These are phyloP conservation scores for Carterocephalus palaemon DNA, from an alignment of 2,888 invertebrate genomes.

Conservation along the genomic window DNA sequence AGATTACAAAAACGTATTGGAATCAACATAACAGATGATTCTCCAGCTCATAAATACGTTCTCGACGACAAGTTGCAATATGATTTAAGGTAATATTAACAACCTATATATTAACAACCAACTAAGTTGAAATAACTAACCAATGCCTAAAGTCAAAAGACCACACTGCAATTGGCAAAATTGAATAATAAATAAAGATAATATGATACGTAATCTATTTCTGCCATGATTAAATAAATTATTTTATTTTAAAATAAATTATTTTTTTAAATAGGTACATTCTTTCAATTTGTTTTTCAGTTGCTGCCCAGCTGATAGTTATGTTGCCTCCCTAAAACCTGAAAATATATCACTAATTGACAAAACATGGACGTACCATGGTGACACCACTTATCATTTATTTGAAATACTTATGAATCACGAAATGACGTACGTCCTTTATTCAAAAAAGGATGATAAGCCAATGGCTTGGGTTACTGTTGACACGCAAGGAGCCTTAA, in stretches of 20 bases:
- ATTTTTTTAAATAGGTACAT: too few relatives aligned
- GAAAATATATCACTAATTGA: conserved; percentile 35
- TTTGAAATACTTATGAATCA: conserved; percentile 34
- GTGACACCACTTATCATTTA: conserved; percentile 26
- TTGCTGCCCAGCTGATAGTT: conserved; percentile 33
- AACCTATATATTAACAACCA: too few relatives aligned
- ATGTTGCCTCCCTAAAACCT: conserved; percentile 31
- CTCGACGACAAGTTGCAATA: conserved; percentile 24
- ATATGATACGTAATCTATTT: too few relatives aligned
- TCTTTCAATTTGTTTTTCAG: conserved; percentile 28
- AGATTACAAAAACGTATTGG: conserved; percentile 26
- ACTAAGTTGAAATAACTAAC: too few relatives aligned
- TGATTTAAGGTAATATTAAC: conserved; percentile 25
- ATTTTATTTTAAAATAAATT: too few relatives aligned
- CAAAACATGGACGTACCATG: conserved; percentile 35
- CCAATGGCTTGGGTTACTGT: conserved; percentile 46
- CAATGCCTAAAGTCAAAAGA: too few relatives aligned
- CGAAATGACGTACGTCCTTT: conserved; percentile 36
- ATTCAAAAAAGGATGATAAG: conserved; percentile 30
- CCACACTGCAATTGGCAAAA: too few relatives aligned
- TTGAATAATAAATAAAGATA: too few relatives aligned
- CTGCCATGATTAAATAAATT: too few relatives aligned
- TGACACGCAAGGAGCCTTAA: conserved; percentile 44
- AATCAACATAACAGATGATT: conserved; percentile 22
- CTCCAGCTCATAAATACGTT: conserved; percentile 28